phyloP scores from a whole-genome alignment of 2,797 vertebrate genomes.

The Denticeps clupeoides region DNA sequence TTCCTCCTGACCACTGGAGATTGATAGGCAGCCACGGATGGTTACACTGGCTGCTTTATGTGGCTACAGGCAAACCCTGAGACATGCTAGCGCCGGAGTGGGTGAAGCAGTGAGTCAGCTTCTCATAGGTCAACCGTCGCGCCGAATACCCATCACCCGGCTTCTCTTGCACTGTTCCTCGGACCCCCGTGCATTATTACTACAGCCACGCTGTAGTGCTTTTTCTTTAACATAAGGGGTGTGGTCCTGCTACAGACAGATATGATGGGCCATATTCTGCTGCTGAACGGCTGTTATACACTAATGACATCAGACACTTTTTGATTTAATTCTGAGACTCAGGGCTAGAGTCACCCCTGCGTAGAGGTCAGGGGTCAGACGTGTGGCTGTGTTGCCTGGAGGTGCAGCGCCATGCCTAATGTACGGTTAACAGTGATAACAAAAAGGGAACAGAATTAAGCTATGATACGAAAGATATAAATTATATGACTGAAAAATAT shows the following conservation, averaged over 20 bases:
- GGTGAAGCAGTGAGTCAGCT: slow-evolving; percentile 56
- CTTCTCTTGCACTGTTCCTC: slow-evolving; percentile 21
- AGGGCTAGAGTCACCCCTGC: slow-evolving; percentile 31
- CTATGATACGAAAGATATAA: no score
- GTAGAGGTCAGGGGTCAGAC: no score
- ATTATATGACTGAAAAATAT: no score
- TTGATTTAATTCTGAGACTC: slow-evolving; percentile 43
- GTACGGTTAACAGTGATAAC: no score
- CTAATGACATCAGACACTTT: slow-evolving; percentile 59
- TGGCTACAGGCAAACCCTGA: slow-evolving; percentile 13
- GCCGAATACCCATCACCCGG: slow-evolving; percentile 55
- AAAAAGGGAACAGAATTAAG: no score
- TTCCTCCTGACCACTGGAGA: no score
- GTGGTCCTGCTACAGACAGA: no score
- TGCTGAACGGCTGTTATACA: slow-evolving; percentile 65
- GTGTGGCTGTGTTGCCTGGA: no score
- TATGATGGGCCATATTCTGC: no score
- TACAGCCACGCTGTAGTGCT: slow-evolving; percentile 3
- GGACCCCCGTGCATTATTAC: neutral
- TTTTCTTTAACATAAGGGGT: slow-evolving; percentile 51
- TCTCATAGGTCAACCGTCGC: slow-evolving; percentile 69
- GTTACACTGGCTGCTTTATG: no score
- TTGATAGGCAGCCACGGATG: no score
- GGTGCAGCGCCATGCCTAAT: no score
- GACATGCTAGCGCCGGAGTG: slow-evolving; percentile 57